Evolutionary conservation across 2,888 invertebrate genomes (phyloP), one percentile per base, ranked within the genome.

Genomic region (Drosophila nigricruria): DNA sequence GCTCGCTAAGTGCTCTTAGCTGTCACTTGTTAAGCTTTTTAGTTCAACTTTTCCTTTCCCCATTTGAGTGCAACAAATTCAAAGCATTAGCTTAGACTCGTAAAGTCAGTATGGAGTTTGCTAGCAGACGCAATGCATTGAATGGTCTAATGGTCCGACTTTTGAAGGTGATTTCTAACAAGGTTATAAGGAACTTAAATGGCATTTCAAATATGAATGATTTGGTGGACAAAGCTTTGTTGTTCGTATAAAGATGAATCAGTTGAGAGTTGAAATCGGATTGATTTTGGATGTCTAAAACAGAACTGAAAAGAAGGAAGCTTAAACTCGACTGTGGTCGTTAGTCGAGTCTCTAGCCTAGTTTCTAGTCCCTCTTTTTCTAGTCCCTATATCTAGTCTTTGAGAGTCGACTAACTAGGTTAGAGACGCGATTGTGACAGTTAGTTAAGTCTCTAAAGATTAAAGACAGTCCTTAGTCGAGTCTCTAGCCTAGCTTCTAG

Each of bases 1-100:
- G 34, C 18, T 5, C 27, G n/a, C 10, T 58, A 27, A 58, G 36
- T 58, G 36, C 58, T 36, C 36, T 47, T 58, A 18, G 45, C 18
- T 45, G 34, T 58, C 12, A 18, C 18, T 14, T 18, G 30, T 14
- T 49, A 27, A 47, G 47, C 27, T 47, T 12, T 47, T 6, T 5
- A 27, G 27, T 30, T 30, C 1, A 18, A 47, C 47, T 47, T 47
- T 47, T 10, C 47, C 20, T 4, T 27, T 27, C n/a, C 14, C 43
- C 47, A 25, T 16, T 45, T 9, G 25, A 45, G 16, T 9, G 25
- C 45, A 45, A n/a, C 25, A 45, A 25, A 45, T 45, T 25, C 25
- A n/a, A 45, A 14, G 25, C n/a, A n/a, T 8, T n/a, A 25, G 45
- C 45, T 45, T 45, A 27, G 27, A 27, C 25, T 9, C 23, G 5